Percentiles rank a stretch among this genome's conserved stretches.
Evolutionary conservation across 2,888 invertebrate species (phyloP).

Genomic region (Drosophila quasianomalipes): DNA sequence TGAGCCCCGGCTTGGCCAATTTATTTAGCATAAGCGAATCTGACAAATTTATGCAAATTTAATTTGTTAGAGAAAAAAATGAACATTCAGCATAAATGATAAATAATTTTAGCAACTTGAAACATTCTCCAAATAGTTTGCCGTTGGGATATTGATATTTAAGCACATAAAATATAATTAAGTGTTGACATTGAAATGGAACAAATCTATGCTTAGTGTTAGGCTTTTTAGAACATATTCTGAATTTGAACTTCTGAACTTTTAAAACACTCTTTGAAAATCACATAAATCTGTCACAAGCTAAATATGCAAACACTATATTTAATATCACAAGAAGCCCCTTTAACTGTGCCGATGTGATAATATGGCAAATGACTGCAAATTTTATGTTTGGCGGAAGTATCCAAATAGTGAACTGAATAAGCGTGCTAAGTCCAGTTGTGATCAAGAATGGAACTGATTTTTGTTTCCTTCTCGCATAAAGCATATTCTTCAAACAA

Average conservation of each 20-base stretch:
- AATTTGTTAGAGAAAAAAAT: not conserved
- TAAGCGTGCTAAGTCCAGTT: conserved; percentile 73
- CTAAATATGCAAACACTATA: not conserved
- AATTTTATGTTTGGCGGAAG: conserved; percentile 51
- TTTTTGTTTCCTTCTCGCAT: conserved; percentile 62
- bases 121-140: conserved; percentile 17
- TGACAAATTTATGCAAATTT: conserved; percentile 45
- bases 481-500: conserved; percentile 59
- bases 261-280: not conserved
- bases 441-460: conserved; percentile 51
- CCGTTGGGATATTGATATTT: conserved; percentile 32
- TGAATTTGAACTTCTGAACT: no score
- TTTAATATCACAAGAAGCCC: not conserved
- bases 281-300: not conserved
- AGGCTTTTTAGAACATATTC: not conserved
- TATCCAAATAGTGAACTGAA: conserved; percentile 33
- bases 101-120: conserved; percentile 9
- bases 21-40: conserved; percentile 52
- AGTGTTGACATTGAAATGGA: conserved; percentile 36
- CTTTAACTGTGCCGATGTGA: not conserved
- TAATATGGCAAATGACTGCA: not conserved
- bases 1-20: conserved; percentile 40
- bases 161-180: conserved; percentile 16
- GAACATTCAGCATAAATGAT: conserved; percentile 26
- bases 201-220: conserved; percentile 6